Percentiles rank a stretch among this genome's conserved stretches.
Evolutionary conservation across 2,113 vertebrate species (phyloP).

Genomic region (Meleagris gallopavo): DNA sequence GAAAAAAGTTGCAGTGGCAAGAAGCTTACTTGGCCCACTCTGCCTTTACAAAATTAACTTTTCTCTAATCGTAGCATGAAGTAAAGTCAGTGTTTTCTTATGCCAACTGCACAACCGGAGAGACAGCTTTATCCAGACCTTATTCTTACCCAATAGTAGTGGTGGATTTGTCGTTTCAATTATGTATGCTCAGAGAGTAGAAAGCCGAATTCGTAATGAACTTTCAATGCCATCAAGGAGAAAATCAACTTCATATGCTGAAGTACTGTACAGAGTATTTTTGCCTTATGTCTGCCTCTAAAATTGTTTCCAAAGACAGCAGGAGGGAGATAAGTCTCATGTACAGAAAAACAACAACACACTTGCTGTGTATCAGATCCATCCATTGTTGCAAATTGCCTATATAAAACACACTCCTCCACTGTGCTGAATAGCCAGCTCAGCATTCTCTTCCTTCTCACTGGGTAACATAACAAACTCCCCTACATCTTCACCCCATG

Average conservation of each 20-base stretch:
- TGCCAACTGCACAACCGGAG: neutral
- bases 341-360: neutral
- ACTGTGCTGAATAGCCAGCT: neutral
- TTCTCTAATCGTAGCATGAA: neutral
- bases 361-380: neutral
- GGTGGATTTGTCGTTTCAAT: conserved; percentile 21
- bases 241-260: conserved; percentile 21
- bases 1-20: neutral
- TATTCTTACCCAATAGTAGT: neutral
- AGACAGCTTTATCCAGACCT: neutral
- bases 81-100: neutral
- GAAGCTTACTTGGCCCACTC: neutral
- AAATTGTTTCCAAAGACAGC: conserved; percentile 1
- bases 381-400: neutral
- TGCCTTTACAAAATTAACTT: neutral
- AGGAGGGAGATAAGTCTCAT: neutral
- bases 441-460: neutral
- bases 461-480: neutral
- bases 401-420: neutral
- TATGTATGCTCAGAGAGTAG: conserved; percentile 37
- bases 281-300: neutral
- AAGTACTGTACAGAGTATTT: neutral
- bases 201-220: conserved; percentile 51
- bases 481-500: neutral
- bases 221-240: conserved; percentile 33